phyloP scores from a whole-genome alignment of 2,888 invertebrate genomes.

The Empis livida region DNA sequence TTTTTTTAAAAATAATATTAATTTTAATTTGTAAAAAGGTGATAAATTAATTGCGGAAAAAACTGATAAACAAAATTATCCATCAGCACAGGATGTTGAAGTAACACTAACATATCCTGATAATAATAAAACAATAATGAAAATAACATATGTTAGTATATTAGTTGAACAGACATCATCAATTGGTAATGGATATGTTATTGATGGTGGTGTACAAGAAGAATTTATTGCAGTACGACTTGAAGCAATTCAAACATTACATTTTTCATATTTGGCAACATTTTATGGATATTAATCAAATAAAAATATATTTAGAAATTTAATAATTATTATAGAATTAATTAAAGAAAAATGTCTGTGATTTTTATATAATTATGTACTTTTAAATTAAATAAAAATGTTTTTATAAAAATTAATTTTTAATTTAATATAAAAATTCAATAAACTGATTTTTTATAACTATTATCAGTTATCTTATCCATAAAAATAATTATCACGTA shows the following conservation, averaged over 20 bases:
- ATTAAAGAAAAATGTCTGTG: too few species aligned
- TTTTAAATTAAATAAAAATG: too few species aligned
- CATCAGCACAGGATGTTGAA: constrained; percentile 7
- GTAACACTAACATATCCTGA: constrained; percentile 5
- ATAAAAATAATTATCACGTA: too few species aligned
- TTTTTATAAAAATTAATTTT: too few species aligned
- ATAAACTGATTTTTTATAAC: too few species aligned
- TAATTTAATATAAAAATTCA: too few species aligned
- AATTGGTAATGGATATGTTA: constrained; percentile 6
- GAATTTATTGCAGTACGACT: constrained; percentile 4
- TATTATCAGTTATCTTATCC: too few species aligned
- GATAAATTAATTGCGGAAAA: constrained; percentile 3
- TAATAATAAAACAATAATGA: not conserved
- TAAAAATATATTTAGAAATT: too few species aligned
- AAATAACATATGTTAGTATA: constrained; percentile 6
- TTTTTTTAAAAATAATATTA: too few species aligned
- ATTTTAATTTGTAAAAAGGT: constrained; percentile 1
- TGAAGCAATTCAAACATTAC: constrained; percentile 7
- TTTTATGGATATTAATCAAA: constrained; percentile 9
- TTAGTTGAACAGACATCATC: constrained; percentile 8
- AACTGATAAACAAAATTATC: constrained; percentile 4
- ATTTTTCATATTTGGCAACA: constrained; percentile 8
- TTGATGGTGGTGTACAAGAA: constrained; percentile 7
- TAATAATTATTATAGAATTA: too few species aligned
- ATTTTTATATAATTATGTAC: too few species aligned